phyloP scores from a whole-genome alignment of 2,797 vertebrate species.

The Sciurus carolinensis region DNA sequence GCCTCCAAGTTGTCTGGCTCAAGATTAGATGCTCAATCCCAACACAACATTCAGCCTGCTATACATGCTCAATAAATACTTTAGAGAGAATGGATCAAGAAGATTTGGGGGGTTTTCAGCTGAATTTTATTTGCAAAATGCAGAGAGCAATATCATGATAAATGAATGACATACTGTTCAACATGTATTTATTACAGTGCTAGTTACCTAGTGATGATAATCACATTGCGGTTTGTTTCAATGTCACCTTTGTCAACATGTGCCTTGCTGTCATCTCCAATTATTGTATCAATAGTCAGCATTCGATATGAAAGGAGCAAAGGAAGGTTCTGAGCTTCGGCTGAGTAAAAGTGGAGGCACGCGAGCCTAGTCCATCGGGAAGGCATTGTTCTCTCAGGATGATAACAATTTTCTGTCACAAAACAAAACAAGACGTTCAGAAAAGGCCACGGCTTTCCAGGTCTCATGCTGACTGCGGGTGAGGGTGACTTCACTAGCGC shows the following conservation, averaged over 20 bases:
- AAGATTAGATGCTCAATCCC: not conserved
- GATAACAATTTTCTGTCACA: not conserved
- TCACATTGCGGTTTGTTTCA: conserved; percentile 81
- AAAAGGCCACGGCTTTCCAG: not conserved
- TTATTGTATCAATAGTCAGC: conserved; percentile 47
- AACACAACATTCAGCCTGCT: not conserved
- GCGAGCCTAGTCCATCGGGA: not conserved
- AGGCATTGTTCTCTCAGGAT: not conserved
- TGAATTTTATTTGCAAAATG: not conserved
- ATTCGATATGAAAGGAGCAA: conserved; percentile 4
- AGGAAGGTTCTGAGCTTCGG: not conserved
- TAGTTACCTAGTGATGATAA: conserved; percentile 54
- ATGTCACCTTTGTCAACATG: conserved; percentile 83
- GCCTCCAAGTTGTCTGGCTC: not conserved
- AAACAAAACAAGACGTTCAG: not conserved
- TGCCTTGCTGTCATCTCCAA: conserved; percentile 77
- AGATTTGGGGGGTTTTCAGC: not conserved
- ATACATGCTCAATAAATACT: not conserved
- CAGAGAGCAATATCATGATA: not conserved
- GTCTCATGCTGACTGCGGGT: not conserved
- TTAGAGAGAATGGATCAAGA: not conserved
- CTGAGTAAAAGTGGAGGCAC: not conserved
- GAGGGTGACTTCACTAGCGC: too few relatives aligned
- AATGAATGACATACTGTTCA: not conserved
- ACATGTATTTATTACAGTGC: not conserved